Conservation (phyloP, 2,113 vertebrate species). For the Tachuris rubrigastra region DNA sequence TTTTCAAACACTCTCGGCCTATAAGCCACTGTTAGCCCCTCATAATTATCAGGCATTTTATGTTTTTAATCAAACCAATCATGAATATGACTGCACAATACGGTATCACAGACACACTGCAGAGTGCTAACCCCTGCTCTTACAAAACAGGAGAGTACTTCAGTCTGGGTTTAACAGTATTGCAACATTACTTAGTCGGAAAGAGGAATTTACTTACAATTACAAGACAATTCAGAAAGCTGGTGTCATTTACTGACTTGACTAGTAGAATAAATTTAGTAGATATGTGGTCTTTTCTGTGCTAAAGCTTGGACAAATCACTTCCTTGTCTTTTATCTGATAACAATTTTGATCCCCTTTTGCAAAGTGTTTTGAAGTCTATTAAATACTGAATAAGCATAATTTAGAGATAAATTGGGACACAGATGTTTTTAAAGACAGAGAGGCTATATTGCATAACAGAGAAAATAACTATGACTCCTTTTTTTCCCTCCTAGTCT, state of each 20-base stretch:
- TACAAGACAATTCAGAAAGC: background rate
- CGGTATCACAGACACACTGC: background rate
- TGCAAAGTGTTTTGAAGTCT: background rate
- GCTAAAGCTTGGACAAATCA: background rate
- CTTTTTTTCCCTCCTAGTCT: background rate
- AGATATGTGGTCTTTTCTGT: background rate
- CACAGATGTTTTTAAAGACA: background rate
- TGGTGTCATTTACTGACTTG: background rate
- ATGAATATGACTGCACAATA: background rate
- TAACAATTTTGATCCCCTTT: background rate
- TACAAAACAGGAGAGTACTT: background rate
- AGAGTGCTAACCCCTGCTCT: background rate
- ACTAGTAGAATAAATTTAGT: background rate
- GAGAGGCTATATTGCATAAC: background rate
- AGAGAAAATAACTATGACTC: background rate
- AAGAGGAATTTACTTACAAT: background rate
- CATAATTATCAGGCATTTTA: background rate
- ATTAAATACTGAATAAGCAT: background rate
- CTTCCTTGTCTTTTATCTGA: background rate
- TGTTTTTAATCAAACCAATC: background rate
- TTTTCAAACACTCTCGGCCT: background rate
- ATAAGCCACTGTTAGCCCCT: background rate
- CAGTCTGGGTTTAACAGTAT: rapidly evolving
- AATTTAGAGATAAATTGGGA: background rate
- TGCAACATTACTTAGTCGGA: background rate